These are phyloP conservation scores for Oryzias dopingdopingensis DNA, from an alignment of 2,797 vertebrate genomes.

Conservation along the genomic window DNA sequence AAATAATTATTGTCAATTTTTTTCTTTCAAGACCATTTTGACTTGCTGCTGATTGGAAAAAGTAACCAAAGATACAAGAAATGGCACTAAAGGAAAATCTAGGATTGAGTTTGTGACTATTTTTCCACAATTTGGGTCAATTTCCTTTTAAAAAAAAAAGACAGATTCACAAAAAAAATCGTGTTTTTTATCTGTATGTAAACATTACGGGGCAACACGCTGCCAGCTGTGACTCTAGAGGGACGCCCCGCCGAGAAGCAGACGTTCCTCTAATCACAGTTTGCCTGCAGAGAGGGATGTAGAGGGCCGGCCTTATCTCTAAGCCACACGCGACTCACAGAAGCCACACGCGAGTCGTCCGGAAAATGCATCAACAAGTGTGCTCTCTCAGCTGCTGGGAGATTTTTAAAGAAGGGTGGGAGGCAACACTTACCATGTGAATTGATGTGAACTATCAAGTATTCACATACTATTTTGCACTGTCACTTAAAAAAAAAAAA, in stretches of 20 bases:
- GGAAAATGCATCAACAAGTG: constrained; percentile 7
- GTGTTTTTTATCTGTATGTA: constrained; percentile 21
- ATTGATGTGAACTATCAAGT: constrained; percentile 44
- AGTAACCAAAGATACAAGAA: too few species aligned
- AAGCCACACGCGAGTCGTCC: constrained; percentile 14
- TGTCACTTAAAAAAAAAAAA: constrained; percentile 25
- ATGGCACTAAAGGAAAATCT: too few species aligned
- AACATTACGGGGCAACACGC: constrained; percentile 45
- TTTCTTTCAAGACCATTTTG: too few species aligned
- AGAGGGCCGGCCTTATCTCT: constrained; percentile 54
- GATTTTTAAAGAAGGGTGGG: constrained; percentile 26
- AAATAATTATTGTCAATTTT: too few species aligned
- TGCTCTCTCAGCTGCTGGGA: constrained; percentile 23
- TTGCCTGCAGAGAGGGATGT: constrained; percentile 38
- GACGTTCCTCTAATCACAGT: constrained; percentile 58
- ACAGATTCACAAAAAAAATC: constrained; percentile 32
- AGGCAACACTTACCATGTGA: constrained; percentile 11
- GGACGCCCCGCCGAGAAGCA: constrained; percentile 45
- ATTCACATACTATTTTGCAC: constrained; percentile 39
- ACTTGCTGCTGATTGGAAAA: too few species aligned
- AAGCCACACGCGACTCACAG: constrained; percentile 47
- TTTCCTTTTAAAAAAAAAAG: constrained; percentile 24
- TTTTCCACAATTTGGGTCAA: constrained; percentile 11
- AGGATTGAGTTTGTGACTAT: background rate
- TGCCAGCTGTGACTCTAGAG: constrained; percentile 46